Evolutionary conservation across 2,113 vertebrate species (phyloP).

Genomic region (Perca schrenkii): DNA sequence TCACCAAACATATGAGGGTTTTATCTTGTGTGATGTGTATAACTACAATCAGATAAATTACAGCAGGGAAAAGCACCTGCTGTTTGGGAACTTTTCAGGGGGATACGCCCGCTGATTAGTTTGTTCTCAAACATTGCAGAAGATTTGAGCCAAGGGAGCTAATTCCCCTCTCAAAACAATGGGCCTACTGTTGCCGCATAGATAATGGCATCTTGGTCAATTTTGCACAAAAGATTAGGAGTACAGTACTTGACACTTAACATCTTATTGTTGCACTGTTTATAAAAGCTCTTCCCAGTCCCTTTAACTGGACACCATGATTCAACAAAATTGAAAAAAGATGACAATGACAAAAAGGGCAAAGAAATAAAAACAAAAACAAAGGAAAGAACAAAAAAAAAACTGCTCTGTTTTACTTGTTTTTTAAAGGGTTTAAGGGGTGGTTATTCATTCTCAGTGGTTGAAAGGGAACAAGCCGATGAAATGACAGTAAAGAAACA

Average conservation of each 20-base stretch:
- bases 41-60: slow-evolving; percentile 59
- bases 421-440: slow-evolving; percentile 75
- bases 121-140: slow-evolving; percentile 71
- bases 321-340: slow-evolving; percentile 87
- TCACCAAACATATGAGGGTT: slow-evolving; percentile 55
- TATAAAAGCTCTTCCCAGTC: slow-evolving; percentile 80
- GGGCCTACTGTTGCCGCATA: slow-evolving; percentile 48
- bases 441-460: slow-evolving; percentile 80
- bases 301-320: slow-evolving; percentile 94
- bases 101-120: slow-evolving; percentile 64
- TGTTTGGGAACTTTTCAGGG: slow-evolving; percentile 65
- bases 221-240: slow-evolving; percentile 21
- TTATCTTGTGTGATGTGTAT: slow-evolving; percentile 38
- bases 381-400: slow-evolving; percentile 59
- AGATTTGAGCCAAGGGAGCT: slow-evolving; percentile 53
- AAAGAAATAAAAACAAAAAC: slow-evolving; percentile 68
- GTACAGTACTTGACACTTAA: slow-evolving; percentile 21
- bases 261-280: slow-evolving; percentile 34
- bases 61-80: slow-evolving; percentile 60
- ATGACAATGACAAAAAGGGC: slow-evolving; percentile 90
- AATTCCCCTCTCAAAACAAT: slow-evolving; percentile 63
- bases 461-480: slow-evolving; percentile 80
- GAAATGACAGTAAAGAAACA: slow-evolving; percentile 80
- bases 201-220: slow-evolving; percentile 39
- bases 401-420: slow-evolving; percentile 82